Conservation (phyloP, 2,113 vertebrate genomes). For the Monopterus albus region DNA sequence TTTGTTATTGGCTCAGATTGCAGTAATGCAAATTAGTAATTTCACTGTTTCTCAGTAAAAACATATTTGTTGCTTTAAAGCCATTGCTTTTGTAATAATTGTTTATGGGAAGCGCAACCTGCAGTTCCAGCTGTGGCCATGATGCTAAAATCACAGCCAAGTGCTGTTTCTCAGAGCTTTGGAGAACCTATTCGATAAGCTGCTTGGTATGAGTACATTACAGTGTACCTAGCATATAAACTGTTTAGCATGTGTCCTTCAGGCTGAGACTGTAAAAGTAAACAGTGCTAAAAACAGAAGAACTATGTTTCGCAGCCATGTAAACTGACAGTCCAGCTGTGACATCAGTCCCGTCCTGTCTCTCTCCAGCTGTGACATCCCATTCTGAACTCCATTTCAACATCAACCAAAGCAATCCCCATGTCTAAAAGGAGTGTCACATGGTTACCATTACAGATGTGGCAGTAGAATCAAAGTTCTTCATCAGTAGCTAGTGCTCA, state of each 20-base stretch:
- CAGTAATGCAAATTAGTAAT: too few relatives aligned
- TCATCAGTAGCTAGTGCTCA: not conserved
- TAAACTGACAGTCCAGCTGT: too few relatives aligned
- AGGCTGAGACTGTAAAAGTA: not conserved
- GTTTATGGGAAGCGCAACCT: too few relatives aligned
- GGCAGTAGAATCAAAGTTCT: not conserved
- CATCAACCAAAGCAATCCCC: conserved; percentile 5
- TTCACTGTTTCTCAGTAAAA: too few relatives aligned
- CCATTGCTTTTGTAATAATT: not conserved
- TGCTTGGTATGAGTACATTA: too few relatives aligned
- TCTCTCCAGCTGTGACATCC: too few relatives aligned
- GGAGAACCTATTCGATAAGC: too few relatives aligned
- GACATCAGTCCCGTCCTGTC: too few relatives aligned
- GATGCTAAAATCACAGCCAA: too few relatives aligned
- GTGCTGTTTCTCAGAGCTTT: too few relatives aligned
- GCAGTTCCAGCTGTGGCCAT: not conserved
- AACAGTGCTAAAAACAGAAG: not conserved
- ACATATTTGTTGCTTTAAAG: too few relatives aligned
- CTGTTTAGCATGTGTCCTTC: not conserved
- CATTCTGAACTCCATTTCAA: not conserved
- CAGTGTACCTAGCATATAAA: not conserved
- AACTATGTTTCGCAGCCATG: not conserved
- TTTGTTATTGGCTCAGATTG: too few relatives aligned
- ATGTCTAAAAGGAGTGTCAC: not conserved
- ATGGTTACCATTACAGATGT: not conserved